Conservation (phyloP, 2,888 invertebrate species). For the Dromius quadrimaculatus region DNA sequence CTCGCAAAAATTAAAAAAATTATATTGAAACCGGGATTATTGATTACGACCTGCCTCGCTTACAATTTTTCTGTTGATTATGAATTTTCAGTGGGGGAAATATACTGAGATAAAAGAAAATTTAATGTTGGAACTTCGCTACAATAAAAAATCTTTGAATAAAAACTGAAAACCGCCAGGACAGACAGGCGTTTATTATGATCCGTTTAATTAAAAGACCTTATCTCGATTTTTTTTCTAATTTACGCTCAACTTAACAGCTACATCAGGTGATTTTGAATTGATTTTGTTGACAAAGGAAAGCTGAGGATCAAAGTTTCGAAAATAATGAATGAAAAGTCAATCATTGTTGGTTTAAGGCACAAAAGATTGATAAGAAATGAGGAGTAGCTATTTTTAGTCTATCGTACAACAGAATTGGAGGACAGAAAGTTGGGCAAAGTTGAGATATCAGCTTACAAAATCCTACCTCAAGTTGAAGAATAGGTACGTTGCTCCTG, state of each 20-base stretch:
- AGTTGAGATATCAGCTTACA: too few relatives aligned
- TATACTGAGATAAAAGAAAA: constrained; percentile 18
- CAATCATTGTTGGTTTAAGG: constrained; percentile 19
- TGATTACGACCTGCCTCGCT: neutral
- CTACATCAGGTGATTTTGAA: constrained; percentile 23
- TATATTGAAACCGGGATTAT: too few relatives aligned
- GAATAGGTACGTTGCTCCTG: too few relatives aligned
- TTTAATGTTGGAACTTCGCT: constrained; percentile 25
- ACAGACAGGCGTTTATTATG: constrained; percentile 34
- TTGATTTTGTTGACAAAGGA: constrained; percentile 24
- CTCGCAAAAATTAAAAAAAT: too few relatives aligned
- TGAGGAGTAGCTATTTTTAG: too few relatives aligned
- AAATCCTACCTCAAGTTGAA: too few relatives aligned
- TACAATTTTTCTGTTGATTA: constrained; percentile 13
- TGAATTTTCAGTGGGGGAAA: constrained; percentile 1
- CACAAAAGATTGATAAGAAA: too few relatives aligned
- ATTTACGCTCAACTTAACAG: constrained; percentile 24
- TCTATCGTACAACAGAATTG: too few relatives aligned
- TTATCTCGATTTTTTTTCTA: constrained; percentile 30
- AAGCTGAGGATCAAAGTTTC: neutral
- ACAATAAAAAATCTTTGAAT: constrained; percentile 28
- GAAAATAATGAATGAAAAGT: constrained; percentile 20
- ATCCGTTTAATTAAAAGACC: constrained; percentile 35
- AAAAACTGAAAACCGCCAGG: constrained; percentile 6
- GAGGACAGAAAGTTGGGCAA: too few relatives aligned